Conservation (phyloP, 2,888 invertebrate genomes). For the Lathronympha strigana region DNA sequence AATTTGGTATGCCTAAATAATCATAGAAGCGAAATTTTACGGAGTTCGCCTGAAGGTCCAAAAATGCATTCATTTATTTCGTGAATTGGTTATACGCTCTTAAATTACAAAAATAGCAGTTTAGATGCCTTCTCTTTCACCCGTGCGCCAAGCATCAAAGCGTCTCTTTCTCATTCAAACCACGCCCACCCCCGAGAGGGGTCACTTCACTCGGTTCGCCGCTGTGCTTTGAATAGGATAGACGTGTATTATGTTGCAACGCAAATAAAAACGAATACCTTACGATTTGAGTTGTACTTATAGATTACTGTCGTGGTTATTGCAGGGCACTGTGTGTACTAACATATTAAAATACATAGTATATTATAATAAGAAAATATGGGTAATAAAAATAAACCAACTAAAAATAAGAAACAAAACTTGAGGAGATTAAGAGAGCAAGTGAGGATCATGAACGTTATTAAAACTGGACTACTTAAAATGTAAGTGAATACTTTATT, state of each 20-base stretch:
- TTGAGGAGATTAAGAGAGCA: neutral
- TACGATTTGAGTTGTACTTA: no score
- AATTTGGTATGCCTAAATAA: no score
- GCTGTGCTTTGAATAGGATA: neutral
- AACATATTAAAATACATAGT: neutral
- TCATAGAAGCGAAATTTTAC: neutral
- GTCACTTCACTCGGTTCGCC: neutral
- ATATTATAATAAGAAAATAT: neutral
- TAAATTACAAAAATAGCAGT: neutral
- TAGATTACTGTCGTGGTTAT: no score
- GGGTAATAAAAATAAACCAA: neutral
- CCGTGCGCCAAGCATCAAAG: neutral
- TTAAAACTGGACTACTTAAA: neutral
- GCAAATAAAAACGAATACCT: neutral
- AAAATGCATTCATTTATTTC: neutral
- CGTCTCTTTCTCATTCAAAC: neutral
- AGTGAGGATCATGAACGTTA: neutral
- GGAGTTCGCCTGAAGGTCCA: no score
- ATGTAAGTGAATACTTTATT: neutral
- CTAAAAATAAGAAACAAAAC: neutral
- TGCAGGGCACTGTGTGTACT: neutral
- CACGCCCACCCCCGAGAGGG: neutral
- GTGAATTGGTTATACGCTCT: neutral
- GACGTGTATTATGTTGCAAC: neutral
- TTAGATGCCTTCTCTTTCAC: neutral